Evolutionary conservation across 2,797 vertebrate species (phyloP).

Genomic region (Siniperca undulata): DNA sequence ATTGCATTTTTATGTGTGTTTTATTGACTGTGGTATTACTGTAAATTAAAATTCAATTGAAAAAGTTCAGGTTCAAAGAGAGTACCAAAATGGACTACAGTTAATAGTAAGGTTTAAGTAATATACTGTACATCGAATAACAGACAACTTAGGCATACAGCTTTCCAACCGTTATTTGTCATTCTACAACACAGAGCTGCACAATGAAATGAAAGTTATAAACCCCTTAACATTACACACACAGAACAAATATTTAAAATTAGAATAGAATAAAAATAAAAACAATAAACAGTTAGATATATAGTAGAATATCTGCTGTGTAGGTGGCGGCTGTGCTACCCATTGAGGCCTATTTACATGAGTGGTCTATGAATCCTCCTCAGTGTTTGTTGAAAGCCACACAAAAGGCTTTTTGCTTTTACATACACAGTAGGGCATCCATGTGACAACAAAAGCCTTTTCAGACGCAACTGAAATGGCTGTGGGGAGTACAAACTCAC

Average conservation of each 20-base stretch:
- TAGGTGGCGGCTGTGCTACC: background rate
- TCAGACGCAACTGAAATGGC: slow-evolving; percentile 64
- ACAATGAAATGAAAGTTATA: no score
- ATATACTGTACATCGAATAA: background rate
- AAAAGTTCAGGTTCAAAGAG: background rate
- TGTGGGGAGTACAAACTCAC: slow-evolving; percentile 35
- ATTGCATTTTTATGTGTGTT: slow-evolving; percentile 1
- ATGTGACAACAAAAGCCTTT: slow-evolving; percentile 81
- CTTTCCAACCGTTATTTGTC: background rate
- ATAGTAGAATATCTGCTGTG: no score
- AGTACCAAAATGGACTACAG: background rate
- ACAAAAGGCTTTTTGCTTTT: slow-evolving; percentile 72
- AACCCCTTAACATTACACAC: no score
- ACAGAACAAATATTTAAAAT: no score
- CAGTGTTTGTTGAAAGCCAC: slow-evolving; percentile 62
- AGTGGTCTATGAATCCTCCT: slow-evolving; percentile 69
- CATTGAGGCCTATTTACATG: slow-evolving; percentile 56
- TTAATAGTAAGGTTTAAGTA: background rate
- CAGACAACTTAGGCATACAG: background rate
- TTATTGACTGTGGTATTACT: background rate
- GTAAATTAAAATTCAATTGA: background rate
- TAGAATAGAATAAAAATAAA: no score
- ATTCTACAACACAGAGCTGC: background rate
- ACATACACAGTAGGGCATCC: slow-evolving; percentile 72
- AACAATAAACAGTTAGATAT: no score